Conservation (phyloP, 2,113 vertebrate species). For the Callithrix jacchus region DNA sequence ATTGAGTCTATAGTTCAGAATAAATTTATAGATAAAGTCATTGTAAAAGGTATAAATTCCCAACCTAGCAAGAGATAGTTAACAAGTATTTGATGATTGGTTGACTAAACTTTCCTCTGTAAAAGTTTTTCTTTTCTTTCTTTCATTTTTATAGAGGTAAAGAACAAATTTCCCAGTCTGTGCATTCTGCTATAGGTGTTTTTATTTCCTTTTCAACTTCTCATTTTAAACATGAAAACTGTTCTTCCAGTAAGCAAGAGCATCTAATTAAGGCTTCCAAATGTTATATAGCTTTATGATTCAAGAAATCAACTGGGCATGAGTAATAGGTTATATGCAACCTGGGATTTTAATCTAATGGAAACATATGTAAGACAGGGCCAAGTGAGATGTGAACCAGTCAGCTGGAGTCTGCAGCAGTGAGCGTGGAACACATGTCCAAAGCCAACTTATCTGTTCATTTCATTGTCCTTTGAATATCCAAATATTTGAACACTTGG, state of each 20-base stretch:
- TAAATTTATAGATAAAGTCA: neutral
- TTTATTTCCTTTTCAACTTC: neutral
- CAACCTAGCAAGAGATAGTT: neutral
- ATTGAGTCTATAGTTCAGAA: neutral
- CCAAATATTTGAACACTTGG: slow-evolving; percentile 45
- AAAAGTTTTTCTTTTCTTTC: neutral
- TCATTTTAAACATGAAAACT: slow-evolving; percentile 46
- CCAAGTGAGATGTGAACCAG: slow-evolving; percentile 39
- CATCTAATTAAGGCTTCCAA: slow-evolving; percentile 68
- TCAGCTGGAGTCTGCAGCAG: neutral
- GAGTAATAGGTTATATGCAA: slow-evolving; percentile 60
- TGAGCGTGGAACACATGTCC: slow-evolving; percentile 36
- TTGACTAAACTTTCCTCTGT: neutral
- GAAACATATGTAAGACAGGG: slow-evolving; percentile 66
- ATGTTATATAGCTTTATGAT: slow-evolving; percentile 57
- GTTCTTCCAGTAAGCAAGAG: slow-evolving; percentile 31
- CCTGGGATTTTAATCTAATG: slow-evolving; percentile 60
- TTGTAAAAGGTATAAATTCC: neutral
- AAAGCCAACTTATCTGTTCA: slow-evolving; percentile 29
- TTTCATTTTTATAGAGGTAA: neutral
- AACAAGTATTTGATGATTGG: neutral
- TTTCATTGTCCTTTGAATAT: slow-evolving; percentile 34
- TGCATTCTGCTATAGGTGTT: neutral
- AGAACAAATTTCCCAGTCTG: neutral
- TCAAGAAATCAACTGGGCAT: slow-evolving; percentile 66